Base-by-base conservation (phyloP, 2,113 vertebrate species). In the Hyperoodon ampullatus region DNA sequence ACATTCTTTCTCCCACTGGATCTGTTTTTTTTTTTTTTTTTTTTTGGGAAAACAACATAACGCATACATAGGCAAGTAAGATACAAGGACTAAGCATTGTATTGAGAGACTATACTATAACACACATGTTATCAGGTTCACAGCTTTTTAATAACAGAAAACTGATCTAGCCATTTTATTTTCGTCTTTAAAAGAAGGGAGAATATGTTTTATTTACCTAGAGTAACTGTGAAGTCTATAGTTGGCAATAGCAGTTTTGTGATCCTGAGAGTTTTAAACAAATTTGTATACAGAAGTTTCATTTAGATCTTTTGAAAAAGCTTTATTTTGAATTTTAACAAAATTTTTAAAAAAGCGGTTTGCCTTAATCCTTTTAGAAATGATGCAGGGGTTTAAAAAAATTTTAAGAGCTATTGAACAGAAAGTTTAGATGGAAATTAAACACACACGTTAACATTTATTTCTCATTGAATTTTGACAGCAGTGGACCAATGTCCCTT, bases 1-100 rank as follows among this genome's bases (percentile, higher is more conserved):
- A 98, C 94, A 97, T 96, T 96, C 63, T 90, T 95, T 97, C 86
- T 97, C 84, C 86, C 94, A 95, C 63, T 95, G 83, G 80, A 81
- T 96, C 70, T 94, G 94, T 28, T 97, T 93, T 77, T 23, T 6
- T 80, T 88, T 83, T 77, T 33, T 65, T 3, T 24, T 35, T 55
- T 53, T 58, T 58, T 21, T 21, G 55, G 19, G 13, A 47, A 91
- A 85, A 53, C 42, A 87, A 74, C 44, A 26, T 35, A 71, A 78
- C 10, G 50, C n/a, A 87, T 83, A 83, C 11, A 63, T 33, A 96
- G 61, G 11, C 55, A 84, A 78, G 42, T 91, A 81, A 88, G 26
- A 71, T 47, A 47, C 75, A 88, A 93, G 35, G n/a, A 77, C 1
- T 88, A 95, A 93, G 74, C 24, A 66, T 75, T 21, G 26, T 93